Conservation (phyloP, 2,797 vertebrate species). For the Scyliorhinus canicula region DNA sequence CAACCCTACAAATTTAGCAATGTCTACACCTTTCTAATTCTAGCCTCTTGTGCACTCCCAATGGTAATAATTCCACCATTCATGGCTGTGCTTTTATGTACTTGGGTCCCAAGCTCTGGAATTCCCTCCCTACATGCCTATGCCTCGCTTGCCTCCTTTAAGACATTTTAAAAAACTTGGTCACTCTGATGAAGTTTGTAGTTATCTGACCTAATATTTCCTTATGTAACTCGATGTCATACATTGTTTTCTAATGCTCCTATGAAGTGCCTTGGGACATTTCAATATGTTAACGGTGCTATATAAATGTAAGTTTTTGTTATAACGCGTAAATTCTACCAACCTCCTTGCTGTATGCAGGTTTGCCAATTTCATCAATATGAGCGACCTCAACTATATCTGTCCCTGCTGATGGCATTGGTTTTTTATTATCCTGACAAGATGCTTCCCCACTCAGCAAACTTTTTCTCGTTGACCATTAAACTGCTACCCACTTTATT, state of each 20-base stretch:
- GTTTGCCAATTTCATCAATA: not conserved
- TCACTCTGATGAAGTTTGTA: not conserved
- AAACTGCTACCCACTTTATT: not conserved
- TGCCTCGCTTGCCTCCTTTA: not conserved
- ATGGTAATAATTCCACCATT: not conserved
- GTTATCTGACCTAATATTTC: not conserved
- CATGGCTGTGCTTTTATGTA: too few relatives aligned
- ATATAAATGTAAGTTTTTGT: not conserved
- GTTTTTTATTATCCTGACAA: not conserved
- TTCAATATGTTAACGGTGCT: too few relatives aligned
- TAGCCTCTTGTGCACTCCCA: not conserved
- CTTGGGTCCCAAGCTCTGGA: not conserved
- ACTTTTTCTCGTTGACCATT: not conserved
- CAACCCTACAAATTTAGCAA: not conserved
- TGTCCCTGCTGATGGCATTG: not conserved
- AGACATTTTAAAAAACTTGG: not conserved
- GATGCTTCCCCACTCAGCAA: not conserved
- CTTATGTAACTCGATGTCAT: not conserved
- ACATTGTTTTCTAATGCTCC: not conserved
- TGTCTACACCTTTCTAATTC: not conserved
- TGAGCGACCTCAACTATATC: not conserved
- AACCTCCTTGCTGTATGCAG: not conserved
- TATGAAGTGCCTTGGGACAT: too few relatives aligned
- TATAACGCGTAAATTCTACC: not conserved
- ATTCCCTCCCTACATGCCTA: not conserved